Percentiles rank a stretch among this genome's conserved stretches.
These are phyloP conservation scores for Lasioglossum leucozonium DNA, from an alignment of 2,888 invertebrate genomes.

Conservation along the genomic window DNA sequence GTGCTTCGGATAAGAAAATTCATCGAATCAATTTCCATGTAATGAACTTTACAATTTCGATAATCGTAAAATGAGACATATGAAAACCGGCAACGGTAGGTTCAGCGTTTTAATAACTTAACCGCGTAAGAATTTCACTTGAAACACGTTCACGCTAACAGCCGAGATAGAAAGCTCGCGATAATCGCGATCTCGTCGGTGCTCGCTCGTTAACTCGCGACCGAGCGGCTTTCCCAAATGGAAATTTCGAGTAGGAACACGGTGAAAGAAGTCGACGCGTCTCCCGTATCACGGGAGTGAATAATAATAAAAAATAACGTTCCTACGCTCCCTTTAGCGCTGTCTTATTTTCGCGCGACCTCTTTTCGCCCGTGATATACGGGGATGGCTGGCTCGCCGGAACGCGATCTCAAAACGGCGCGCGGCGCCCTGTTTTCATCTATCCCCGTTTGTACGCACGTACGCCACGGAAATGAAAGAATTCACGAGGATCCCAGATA, in stretches of 20 bases:
- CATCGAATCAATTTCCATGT: too few relatives aligned
- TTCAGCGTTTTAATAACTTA: too few relatives aligned
- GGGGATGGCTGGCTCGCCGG: constrained; percentile 34
- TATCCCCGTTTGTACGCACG: constrained; percentile 2
- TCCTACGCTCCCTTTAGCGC: constrained; percentile 21
- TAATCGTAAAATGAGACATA: too few relatives aligned
- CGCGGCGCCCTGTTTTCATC: constrained; percentile 41
- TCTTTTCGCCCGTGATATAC: constrained; percentile 32
- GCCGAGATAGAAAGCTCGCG: neutral
- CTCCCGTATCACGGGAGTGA: constrained; percentile 8
- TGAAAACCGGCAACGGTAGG: too few relatives aligned
- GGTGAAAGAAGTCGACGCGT: neutral
- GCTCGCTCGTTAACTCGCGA: neutral
- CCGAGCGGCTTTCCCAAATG: neutral
- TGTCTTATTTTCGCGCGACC: constrained; percentile 38
- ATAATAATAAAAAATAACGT: constrained; percentile 44
- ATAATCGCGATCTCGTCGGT: neutral
- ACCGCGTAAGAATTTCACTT: neutral
- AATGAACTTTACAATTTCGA: too few relatives aligned
- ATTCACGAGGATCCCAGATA: constrained; percentile 52
- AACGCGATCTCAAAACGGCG: constrained; percentile 23
- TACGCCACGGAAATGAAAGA: constrained; percentile 58
- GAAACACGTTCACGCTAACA: neutral
- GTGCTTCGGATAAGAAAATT: too few relatives aligned
- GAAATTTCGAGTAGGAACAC: neutral